Base-by-base conservation (phyloP, 1,140 invertebrate species). In the Tetragnatha versicolor region DNA sequence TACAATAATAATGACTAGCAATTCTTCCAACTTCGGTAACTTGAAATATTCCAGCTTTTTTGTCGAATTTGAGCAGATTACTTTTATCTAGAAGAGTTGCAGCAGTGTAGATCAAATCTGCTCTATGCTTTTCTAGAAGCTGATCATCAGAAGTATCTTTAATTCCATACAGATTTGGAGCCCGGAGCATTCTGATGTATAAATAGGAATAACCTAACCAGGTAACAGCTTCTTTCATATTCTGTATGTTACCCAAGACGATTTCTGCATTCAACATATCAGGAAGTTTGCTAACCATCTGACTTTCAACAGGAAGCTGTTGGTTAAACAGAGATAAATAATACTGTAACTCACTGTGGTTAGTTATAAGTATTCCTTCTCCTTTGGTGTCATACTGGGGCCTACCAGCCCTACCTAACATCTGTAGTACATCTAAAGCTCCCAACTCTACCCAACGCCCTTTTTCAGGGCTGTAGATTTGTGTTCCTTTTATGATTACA, bases 351-450 rank as follows among this genome's bases (percentile, higher is more conserved):
- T 99, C 98, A 82, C 94, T 96, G 86, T 99, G 97, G 86, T 99
- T 99, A 0, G 98, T 99, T 37, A 99, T 98, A 17, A 99, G 89
- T 82, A 99, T 99, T 84, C 98, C 98, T 88, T 98, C 96, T 80
- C 98, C 98, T 87, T 98, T 97, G 0, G 94, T 97, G 83, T 99
- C 98, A 87, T 99, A 99, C 86, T 99, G 98, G 6, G 98, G 98
- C 58, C 98, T 89, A 82, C 98, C 98, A 66, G 98, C 98, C 84
- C 98, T 88, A 80, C 98, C 97, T 83, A 99, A 88, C 97, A 99
- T 99, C 87, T 91, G 97, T 75, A 99, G 89, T 9, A 99, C 96
- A 89, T 99, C 98, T 29, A 99, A 87, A 39, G 97, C 95, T 58
- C 97, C 95, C 27, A 99, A 86, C 87, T 99, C 98, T 1, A 95